Conservation (phyloP, 2,113 vertebrate genomes). For the Chaetodon trifascialis region DNA sequence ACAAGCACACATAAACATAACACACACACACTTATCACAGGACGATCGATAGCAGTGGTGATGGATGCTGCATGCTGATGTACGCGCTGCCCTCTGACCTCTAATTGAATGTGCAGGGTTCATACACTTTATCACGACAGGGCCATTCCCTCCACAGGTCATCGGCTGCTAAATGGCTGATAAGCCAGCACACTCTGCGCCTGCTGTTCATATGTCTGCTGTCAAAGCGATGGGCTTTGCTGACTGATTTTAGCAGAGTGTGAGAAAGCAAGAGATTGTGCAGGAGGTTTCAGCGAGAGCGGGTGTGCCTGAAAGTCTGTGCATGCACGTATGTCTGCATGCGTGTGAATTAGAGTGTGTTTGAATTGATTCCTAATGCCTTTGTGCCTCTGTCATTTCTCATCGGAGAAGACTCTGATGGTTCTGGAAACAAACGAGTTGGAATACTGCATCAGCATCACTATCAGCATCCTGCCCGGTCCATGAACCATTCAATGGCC, state of each 20-base stretch:
- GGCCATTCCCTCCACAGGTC: slow-evolving; percentile 72
- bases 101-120: slow-evolving; percentile 75
- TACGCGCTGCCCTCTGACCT: slow-evolving; percentile 73
- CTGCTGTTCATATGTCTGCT: slow-evolving; percentile 69
- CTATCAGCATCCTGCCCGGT: slow-evolving; percentile 30
- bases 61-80: slow-evolving; percentile 72
- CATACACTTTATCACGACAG: slow-evolving; percentile 76
- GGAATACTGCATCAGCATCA: slow-evolving; percentile 45
- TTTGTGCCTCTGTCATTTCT: slow-evolving; percentile 52
- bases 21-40: slow-evolving; percentile 36
- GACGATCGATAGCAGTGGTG: slow-evolving; percentile 69
- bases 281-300: slow-evolving; percentile 9
- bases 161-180: slow-evolving; percentile 79
- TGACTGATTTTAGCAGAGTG: slow-evolving; percentile 60
- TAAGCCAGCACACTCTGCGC: slow-evolving; percentile 59
- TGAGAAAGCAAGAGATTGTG: slow-evolving; percentile 53
- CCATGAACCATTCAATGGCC: slow-evolving; percentile 42
- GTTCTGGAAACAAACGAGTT: slow-evolving; percentile 51
- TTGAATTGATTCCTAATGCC: slow-evolving; percentile 58
- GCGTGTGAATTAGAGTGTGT: slow-evolving; percentile 12
- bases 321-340: slow-evolving; percentile 2
- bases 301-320: slow-evolving; percentile 1
- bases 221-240: slow-evolving; percentile 63
- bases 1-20: not conserved
- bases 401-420: slow-evolving; percentile 40